Evolutionary conservation across 2,797 vertebrate species (phyloP).

Genomic region (Myotis planiceps): DNA sequence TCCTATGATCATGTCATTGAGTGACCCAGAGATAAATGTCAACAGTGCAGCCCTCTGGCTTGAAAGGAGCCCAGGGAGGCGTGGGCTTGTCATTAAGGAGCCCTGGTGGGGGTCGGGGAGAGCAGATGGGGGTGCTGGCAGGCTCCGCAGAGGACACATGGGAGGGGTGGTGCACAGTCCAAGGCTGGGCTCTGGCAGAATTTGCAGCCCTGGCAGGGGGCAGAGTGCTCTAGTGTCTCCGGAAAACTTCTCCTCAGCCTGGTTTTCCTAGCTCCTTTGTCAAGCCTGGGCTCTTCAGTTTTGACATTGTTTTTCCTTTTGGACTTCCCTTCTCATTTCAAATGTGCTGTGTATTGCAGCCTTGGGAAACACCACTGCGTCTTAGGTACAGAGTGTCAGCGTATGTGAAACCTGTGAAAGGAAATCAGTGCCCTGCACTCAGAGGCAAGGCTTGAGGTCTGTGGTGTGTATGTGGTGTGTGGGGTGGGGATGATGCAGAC

Average conservation of each 20-base stretch:
- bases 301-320: neutral
- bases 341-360: neutral
- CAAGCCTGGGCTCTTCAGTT: neutral
- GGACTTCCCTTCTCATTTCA: neutral
- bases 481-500: neutral
- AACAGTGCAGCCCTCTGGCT: neutral
- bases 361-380: neutral
- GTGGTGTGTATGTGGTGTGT: neutral
- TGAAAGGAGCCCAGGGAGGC: neutral
- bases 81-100: neutral
- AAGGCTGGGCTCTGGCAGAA: conserved; percentile 37
- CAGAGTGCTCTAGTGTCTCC: neutral
- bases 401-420: neutral
- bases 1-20: conserved; percentile 49
- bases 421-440: neutral
- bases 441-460: neutral
- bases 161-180: neutral
- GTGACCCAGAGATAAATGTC: conserved; percentile 64
- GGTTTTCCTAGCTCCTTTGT: conserved; percentile 15
- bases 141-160: neutral
- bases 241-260: neutral
- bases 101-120: neutral
- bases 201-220: neutral
- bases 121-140: neutral
- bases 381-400: neutral